Evolutionary conservation across 2,888 invertebrate species (phyloP).

Genomic region (Aleiodes testaceus): DNA sequence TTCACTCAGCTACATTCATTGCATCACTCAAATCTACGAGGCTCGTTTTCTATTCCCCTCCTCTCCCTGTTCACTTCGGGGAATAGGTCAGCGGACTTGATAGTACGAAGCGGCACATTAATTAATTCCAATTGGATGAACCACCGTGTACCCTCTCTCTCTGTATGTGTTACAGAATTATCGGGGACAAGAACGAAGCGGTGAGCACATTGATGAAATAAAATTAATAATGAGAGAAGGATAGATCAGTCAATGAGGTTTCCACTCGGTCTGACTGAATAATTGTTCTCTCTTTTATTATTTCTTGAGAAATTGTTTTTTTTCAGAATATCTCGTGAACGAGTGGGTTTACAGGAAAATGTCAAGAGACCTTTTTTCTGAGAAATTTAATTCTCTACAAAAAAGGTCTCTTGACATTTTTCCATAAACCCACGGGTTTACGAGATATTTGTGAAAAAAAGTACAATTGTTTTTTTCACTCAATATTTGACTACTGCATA

Average conservation of each 20-base stretch:
- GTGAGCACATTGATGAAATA: conserved; percentile 13
- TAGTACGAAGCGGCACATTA: conserved; percentile 46
- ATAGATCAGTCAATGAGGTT: background rate
- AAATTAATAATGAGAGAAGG: conserved; percentile 5
- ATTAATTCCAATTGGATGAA: conserved; percentile 47
- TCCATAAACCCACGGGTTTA: too few relatives aligned
- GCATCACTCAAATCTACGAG: conserved; percentile 36
- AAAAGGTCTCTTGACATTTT: too few relatives aligned
- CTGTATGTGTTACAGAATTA: conserved; percentile 15
- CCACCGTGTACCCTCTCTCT: conserved; percentile 2
- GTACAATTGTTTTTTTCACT: too few relatives aligned
- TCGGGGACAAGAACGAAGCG: conserved; percentile 17
- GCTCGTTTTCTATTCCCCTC: conserved; percentile 24
- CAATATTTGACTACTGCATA: too few relatives aligned
- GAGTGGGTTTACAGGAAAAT: too few relatives aligned
- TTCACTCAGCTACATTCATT: conserved; percentile 3
- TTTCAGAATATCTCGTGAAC: too few relatives aligned
- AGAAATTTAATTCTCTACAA: too few relatives aligned
- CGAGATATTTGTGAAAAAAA: too few relatives aligned
- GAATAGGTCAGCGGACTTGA: conserved; percentile 50
- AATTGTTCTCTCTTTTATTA: background rate
- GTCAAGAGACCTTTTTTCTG: too few relatives aligned
- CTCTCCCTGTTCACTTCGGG: conserved; percentile 36
- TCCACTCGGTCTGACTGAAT: background rate
- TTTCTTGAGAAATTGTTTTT: background rate